Base-by-base conservation (phyloP, 2,797 vertebrate genomes). In the Siniperca obscura region DNA sequence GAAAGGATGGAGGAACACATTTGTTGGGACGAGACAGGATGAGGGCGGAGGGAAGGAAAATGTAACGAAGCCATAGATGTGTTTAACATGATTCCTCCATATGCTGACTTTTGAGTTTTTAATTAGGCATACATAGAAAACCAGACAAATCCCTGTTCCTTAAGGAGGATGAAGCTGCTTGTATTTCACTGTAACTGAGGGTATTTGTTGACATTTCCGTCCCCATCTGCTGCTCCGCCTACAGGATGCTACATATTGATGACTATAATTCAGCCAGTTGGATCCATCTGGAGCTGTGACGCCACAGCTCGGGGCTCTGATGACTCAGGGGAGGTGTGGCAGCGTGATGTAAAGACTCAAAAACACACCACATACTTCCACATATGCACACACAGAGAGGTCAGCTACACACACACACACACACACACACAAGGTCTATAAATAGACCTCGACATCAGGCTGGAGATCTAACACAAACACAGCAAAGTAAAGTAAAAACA, bases 201-300 rank as follows among this genome's bases (percentile, higher is more conserved):
- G 62, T 59, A 42, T 81, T 71, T 71, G 66, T 62, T 70, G 70
- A 82, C 65, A 22, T 65, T 22, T 57, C 16, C 7, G 5, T 69
- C 36, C 74, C 74, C 55, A 5, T 76, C 74, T 74, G 71, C 75
- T 72, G 7, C 52, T 65, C 71, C 80, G 68, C 74, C 74, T 16
- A 0, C 77, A 76, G 70, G 60, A 81, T 2, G 56, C 70, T 60
- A 13, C 65, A 64, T 11, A 59, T 53, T 34, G 48, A 87, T 57
- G 73, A 81, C 61, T 62, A 3, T 46, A 74, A 80, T 83, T 64
- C 73, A 86, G 75, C 84, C 89, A 84, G 36, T 90, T 30, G 72
- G 2, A 86, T 67, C 67, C 76, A 86, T 87, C 76, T 70, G 82
- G 53, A 81, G 83, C 86, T 78, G 11, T 87, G 87, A 93, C 67